Conservation (phyloP, 2,888 invertebrate genomes). For the Melanchra persicariae region DNA sequence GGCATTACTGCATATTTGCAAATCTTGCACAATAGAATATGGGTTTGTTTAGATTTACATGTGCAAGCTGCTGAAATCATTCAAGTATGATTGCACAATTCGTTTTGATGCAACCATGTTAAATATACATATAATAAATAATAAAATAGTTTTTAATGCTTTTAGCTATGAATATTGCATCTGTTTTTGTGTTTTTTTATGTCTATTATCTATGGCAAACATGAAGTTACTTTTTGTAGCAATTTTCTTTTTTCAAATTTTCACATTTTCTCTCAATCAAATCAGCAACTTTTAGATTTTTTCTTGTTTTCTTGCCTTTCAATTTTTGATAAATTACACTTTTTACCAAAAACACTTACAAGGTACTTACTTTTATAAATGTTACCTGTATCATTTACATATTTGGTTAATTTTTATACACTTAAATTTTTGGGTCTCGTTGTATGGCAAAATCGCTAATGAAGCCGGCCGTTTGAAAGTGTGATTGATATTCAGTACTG, state of each 20-base stretch:
- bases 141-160: not conserved
- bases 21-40: too few species aligned
- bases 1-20: too few species aligned
- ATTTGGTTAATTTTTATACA: constrained; percentile 26
- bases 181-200: too few species aligned
- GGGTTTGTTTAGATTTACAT: too few species aligned
- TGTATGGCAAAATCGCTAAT: constrained; percentile 70
- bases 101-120: not conserved
- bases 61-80: too few species aligned
- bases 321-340: not conserved
- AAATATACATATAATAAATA: not conserved
- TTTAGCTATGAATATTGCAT: not conserved
- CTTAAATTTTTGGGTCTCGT: constrained; percentile 36
- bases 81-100: not conserved
- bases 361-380: not conserved
- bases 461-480: constrained; percentile 69
- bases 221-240: too few species aligned
- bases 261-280: too few species aligned
- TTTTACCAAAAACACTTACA: not conserved
- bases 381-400: constrained; percentile 16
- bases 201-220: too few species aligned
- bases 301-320: too few species aligned
- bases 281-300: too few species aligned
- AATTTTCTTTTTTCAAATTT: too few species aligned
- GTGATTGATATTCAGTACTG: constrained; percentile 77